Percentiles rank a stretch among this genome's conserved stretches.
Evolutionary conservation across 2,888 invertebrate genomes (phyloP).

Genomic region (Eupithecia subfuscata): DNA sequence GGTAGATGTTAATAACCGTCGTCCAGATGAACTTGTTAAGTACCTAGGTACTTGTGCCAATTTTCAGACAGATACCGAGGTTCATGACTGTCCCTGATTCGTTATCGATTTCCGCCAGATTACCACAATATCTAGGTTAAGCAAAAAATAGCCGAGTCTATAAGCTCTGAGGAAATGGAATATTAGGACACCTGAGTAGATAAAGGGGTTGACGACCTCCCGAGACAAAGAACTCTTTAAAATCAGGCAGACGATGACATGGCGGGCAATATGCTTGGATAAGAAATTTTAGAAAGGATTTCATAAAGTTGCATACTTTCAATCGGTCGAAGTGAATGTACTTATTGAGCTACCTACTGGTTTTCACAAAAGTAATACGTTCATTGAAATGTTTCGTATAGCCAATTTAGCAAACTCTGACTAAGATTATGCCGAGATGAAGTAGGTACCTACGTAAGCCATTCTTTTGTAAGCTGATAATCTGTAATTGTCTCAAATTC

Average conservation of each 20-base stretch:
- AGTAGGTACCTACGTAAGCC: conserved; percentile 8
- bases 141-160: conserved; percentile 43
- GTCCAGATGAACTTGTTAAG: background rate
- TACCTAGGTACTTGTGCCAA: background rate
- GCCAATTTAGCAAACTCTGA: background rate
- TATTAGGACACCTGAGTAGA: conserved; percentile 64
- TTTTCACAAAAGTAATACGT: conserved; percentile 22
- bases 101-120: conserved; percentile 44
- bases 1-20: background rate
- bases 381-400: background rate
- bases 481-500: conserved; percentile 57
- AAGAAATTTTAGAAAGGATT: conserved; percentile 46
- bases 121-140: conserved; percentile 43
- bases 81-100: conserved; percentile 33
- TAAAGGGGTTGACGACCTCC: conserved; percentile 67
- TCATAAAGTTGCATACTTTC: conserved; percentile 27
- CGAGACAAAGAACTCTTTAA: conserved; percentile 63
- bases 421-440: conserved; percentile 23
- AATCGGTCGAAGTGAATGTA: conserved; percentile 32
- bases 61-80: conserved; percentile 13
- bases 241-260: conserved; percentile 56
- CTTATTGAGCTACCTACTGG: conserved; percentile 29
- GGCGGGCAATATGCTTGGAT: conserved; percentile 42
- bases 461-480: conserved; percentile 46
- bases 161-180: conserved; percentile 53